Evolutionary conservation across 1,140 invertebrate genomes (phyloP).

Genomic region (Calephelis virginiensis): DNA sequence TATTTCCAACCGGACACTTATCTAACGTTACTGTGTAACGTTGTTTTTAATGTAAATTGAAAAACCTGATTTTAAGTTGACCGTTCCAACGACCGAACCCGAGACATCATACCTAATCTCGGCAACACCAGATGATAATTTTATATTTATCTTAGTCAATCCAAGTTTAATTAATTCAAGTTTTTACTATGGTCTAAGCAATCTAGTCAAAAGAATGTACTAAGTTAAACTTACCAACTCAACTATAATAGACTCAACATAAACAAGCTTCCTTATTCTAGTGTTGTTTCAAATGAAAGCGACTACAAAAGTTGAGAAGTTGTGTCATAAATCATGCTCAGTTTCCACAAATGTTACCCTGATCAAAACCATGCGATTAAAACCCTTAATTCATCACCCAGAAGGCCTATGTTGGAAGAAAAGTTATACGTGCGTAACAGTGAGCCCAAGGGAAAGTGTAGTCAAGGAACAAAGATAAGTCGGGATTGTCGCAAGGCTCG

Average conservation of each 20-base stretch:
- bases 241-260: constrained; percentile 33
- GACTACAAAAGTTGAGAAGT: constrained; percentile 68
- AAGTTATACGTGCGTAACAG: constrained; percentile 35
- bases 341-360: constrained; percentile 33
- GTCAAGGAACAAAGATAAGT: constrained; percentile 73
- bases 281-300: constrained; percentile 64
- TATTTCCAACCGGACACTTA: too few species aligned
- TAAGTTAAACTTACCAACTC: constrained; percentile 26
- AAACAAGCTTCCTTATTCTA: constrained; percentile 50
- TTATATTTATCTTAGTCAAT: too few species aligned
- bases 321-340: constrained; percentile 61
- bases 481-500: constrained; percentile 65
- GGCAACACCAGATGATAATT: too few species aligned
- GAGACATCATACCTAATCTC: too few species aligned
- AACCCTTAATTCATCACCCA: constrained; percentile 22
- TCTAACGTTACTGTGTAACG: too few species aligned
- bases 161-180: too few species aligned
- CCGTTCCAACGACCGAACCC: too few species aligned
- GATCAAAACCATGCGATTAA: constrained; percentile 19
- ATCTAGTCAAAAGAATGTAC: not conserved
- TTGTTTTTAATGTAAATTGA: too few species aligned
- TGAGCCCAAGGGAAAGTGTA: constrained; percentile 69
- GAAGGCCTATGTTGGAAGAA: constrained; percentile 28
- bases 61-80: too few species aligned
- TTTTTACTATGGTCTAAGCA: too few species aligned